Conservation (phyloP, 2,797 vertebrate species). For the Taenioides sp. region DNA sequence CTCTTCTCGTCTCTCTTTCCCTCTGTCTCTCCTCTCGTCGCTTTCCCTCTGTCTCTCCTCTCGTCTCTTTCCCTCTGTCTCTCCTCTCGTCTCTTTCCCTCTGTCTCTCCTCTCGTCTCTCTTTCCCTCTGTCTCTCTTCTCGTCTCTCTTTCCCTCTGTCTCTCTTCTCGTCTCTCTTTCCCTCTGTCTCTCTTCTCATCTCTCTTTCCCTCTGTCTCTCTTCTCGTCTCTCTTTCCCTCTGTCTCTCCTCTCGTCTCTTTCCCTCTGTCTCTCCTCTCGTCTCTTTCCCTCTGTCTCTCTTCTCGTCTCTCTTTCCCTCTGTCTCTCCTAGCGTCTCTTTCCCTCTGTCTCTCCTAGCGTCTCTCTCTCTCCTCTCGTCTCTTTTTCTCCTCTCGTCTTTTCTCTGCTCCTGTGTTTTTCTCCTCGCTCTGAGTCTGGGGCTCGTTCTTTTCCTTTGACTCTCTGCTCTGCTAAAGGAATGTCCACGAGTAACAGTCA, state of each 20-base stretch:
- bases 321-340: constrained; percentile 12
- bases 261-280: constrained; percentile 26
- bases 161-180: constrained; percentile 21
- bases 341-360: constrained; percentile 30
- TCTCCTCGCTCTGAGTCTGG: too few relatives aligned
- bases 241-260: constrained; percentile 14
- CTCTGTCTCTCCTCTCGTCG: constrained; percentile 19
- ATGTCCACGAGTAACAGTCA: too few relatives aligned
- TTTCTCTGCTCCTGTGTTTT: too few relatives aligned
- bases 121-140: constrained; percentile 27
- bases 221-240: constrained; percentile 5
- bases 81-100: constrained; percentile 20
- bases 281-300: too few relatives aligned
- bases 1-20: constrained; percentile 18
- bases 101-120: constrained; percentile 17
- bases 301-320: constrained; percentile 5
- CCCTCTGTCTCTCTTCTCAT: constrained; percentile 19
- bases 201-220: too few relatives aligned
- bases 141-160: constrained; percentile 3
- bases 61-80: constrained; percentile 12
- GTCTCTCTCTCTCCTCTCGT: too few relatives aligned
- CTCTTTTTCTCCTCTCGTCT: too few relatives aligned
- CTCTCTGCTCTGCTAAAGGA: too few relatives aligned
- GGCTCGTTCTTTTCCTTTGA: too few relatives aligned
- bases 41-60: constrained; percentile 28